These are phyloP conservation scores for Hippocampus zosterae DNA, from an alignment of 2,113 vertebrate species.

Conservation along the genomic window DNA sequence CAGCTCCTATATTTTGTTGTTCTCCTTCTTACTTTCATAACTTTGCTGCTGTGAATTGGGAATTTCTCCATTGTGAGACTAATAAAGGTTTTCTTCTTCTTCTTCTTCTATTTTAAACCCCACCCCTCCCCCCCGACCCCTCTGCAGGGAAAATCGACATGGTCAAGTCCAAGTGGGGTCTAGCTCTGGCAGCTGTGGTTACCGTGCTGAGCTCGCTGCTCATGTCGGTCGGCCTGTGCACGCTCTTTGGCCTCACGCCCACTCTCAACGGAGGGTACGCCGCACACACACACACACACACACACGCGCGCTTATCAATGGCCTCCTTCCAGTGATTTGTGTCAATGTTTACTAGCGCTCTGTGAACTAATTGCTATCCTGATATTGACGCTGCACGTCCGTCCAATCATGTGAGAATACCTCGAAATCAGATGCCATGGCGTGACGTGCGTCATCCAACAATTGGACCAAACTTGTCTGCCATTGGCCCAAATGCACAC, in stretches of 20 bases:
- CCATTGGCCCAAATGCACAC: constrained; percentile 7
- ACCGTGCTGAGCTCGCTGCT: constrained; percentile 97
- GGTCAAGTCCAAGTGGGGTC: constrained; percentile 98
- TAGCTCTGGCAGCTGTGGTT: constrained; percentile 93
- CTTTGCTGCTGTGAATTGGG: too few relatives aligned
- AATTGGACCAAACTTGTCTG: constrained; percentile 4
- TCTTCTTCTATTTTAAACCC: too few relatives aligned
- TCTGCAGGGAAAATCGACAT: constrained; percentile 93
- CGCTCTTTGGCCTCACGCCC: constrained; percentile 91
- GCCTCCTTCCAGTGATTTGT: constrained; percentile 14
- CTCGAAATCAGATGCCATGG: constrained; percentile 37
- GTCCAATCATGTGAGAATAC: constrained; percentile 42
- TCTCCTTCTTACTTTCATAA: too few relatives aligned
- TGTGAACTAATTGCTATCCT: not conserved
- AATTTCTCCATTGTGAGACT: too few relatives aligned
- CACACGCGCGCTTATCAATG: not conserved
- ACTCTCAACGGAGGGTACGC: constrained; percentile 96
- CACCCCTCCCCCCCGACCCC: too few relatives aligned
- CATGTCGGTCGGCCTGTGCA: constrained; percentile 97
- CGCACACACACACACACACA: constrained; percentile 2
- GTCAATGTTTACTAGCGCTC: constrained; percentile 38
- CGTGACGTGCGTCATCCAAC: constrained; percentile 41
- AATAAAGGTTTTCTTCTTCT: too few relatives aligned
- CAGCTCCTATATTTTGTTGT: too few relatives aligned
- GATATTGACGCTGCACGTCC: constrained; percentile 10